A percentile compares a stretch with the other conserved stretches of the same genome.
These are phyloP conservation scores for Syngnathus floridae DNA, from an alignment of 2,113 vertebrate species.

Conservation along the genomic window DNA sequence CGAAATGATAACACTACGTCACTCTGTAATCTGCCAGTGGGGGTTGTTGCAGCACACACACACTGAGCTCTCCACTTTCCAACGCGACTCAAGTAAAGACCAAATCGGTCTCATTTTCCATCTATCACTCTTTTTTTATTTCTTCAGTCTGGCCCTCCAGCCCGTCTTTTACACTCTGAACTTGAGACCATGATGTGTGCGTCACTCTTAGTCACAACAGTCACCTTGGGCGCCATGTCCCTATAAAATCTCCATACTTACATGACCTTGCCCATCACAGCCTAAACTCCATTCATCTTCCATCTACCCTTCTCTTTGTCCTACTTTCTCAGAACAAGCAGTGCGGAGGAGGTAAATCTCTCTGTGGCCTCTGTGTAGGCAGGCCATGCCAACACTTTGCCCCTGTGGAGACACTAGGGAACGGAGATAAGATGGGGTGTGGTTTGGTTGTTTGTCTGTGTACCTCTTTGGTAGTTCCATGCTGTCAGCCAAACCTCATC, in stretches of 20 bases:
- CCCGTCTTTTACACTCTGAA: slow-evolving; percentile 29
- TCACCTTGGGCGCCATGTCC: slow-evolving; percentile 35
- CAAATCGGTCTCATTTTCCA: slow-evolving; percentile 47
- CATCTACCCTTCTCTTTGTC: slow-evolving; percentile 24
- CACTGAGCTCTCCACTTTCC: slow-evolving; percentile 31
- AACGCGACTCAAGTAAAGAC: slow-evolving; percentile 36
- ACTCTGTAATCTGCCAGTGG: slow-evolving; percentile 67
- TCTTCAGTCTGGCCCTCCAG: slow-evolving; percentile 22
- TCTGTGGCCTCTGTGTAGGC: slow-evolving; percentile 43
- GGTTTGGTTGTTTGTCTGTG: slow-evolving; percentile 38
- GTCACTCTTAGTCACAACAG: slow-evolving; percentile 46
- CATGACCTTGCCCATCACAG: slow-evolving; percentile 53
- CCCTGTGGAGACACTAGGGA: neutral
- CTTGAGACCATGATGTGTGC: slow-evolving; percentile 53
- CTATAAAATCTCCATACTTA: slow-evolving; percentile 49
- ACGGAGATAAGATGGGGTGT: slow-evolving; percentile 1
- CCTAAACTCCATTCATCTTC: slow-evolving; percentile 36
- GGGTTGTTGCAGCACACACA: slow-evolving; percentile 50
- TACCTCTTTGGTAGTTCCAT: slow-evolving; percentile 8
- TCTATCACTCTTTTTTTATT: slow-evolving; percentile 34
- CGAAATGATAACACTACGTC: slow-evolving; percentile 72
- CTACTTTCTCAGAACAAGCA: slow-evolving; percentile 46
- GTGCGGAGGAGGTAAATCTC: slow-evolving; percentile 47
- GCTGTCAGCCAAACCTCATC: neutral
- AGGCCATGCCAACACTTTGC: slow-evolving; percentile 18